These are phyloP conservation scores for Aphyosemion australe DNA, from an alignment of 2,113 vertebrate species.

Conservation along the genomic window DNA sequence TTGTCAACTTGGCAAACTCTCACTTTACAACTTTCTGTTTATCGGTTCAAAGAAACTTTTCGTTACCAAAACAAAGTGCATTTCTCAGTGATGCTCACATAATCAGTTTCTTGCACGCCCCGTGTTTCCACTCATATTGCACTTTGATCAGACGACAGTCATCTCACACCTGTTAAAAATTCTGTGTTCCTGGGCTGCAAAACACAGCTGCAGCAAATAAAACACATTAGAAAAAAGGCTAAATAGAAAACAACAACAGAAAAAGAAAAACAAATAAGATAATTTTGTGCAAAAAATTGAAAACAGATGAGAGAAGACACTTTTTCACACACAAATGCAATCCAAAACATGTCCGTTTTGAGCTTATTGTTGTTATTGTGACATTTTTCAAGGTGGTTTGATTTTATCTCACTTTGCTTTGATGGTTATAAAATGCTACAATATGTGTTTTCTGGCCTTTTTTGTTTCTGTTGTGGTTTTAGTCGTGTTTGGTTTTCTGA, in stretches of 20 bases:
- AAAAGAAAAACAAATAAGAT: neutral
- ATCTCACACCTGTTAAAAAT: neutral
- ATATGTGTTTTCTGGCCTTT: neutral
- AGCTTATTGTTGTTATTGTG: no score
- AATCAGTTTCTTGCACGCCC: constrained; percentile 35
- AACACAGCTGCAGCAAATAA: neutral
- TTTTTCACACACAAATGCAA: no score
- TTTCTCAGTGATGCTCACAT: constrained; percentile 21
- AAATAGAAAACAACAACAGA: neutral
- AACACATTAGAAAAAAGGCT: neutral
- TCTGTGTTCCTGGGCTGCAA: neutral
- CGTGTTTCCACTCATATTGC: constrained; percentile 1
- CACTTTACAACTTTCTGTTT: constrained; percentile 31
- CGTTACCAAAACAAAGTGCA: constrained; percentile 67
- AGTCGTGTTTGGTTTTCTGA: neutral
- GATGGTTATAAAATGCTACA: neutral
- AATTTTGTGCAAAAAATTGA: neutral
- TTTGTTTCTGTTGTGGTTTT: neutral
- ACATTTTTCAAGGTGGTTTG: no score
- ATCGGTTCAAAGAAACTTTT: constrained; percentile 15
- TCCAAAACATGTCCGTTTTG: no score
- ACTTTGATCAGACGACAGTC: neutral
- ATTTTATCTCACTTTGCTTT: no score
- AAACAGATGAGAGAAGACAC: no score
- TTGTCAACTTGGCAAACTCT: constrained; percentile 51